Evolutionary conservation across 1,140 invertebrate genomes (phyloP), one percentile per base, ranked within the genome.

Genomic region (Ruditapes philippinarum): DNA sequence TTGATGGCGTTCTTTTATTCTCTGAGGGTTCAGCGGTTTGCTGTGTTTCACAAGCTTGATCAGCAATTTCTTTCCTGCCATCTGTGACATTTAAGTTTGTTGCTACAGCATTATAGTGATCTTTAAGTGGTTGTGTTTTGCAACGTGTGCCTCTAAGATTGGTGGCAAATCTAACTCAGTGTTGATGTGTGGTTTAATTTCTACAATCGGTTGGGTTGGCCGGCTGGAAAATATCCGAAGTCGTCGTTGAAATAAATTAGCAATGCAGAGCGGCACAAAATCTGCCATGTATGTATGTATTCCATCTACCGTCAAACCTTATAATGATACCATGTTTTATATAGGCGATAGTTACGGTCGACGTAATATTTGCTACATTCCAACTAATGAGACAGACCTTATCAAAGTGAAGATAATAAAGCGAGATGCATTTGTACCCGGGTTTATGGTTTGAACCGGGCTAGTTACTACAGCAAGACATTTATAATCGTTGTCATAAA

Each of bases 221-320:
- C 60, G 60, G 38, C 80, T 82, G n/a, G 80, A 82, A 65, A 82
- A 82, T 65, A 82, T 65, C n/a, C 38, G 31, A n/a, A 82, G 14
- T 40, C 12, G 22, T 12, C 60, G 33, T 36, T 65, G 38, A 65
- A 82, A 82, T 19, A 82, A 40, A 42, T 65, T 65, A 19, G 54
- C 38, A 62, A 82, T 65, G 57, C 79, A 82, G 12, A 82, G 79
- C 12, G 57, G 79, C 62, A 82, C 79, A 82, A 82, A 82, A n/a
- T 57, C 54, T 9, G 54, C 54, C 54, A 57, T n/a, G 25, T 19
- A n/a, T 19, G 25, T n/a, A 57, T 57, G n/a, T n/a, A 4, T 19
- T 5, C 54, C 54, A 4, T 57, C 54, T 4, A n/a, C 19, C 25
- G 9, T 19, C 19, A 57, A 4, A 5, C n/a, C 65, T 82, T 79